A percentile compares a stretch with the other conserved stretches of the same genome.
Evolutionary conservation across 2,797 vertebrate genomes (phyloP).

Genomic region (Hydrophis major): DNA sequence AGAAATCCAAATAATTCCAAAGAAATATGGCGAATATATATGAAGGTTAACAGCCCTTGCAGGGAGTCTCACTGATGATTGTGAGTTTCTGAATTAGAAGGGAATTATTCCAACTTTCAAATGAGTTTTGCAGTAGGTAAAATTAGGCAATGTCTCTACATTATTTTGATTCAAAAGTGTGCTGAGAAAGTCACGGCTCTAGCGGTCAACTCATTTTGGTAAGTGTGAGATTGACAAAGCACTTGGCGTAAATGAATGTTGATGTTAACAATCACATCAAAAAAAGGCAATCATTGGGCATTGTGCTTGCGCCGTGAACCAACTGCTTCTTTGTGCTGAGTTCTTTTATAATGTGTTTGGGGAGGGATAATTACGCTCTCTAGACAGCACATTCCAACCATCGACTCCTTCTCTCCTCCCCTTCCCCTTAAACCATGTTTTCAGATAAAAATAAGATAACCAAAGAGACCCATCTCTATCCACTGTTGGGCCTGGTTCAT

Average conservation of each 20-base stretch:
- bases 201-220: conserved; percentile 13
- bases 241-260: neutral
- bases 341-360: neutral
- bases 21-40: neutral
- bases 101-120: neutral
- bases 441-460: neutral
- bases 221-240: conserved; percentile 20
- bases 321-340: neutral
- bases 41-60: neutral
- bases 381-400: neutral
- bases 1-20: neutral
- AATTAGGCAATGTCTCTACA: neutral
- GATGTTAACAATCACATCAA: neutral
- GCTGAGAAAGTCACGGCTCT: neutral
- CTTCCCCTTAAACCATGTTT: neutral
- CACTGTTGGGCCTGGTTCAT: neutral
- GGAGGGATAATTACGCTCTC: neutral
- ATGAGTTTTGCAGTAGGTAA: neutral
- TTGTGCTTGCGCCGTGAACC: neutral
- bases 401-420: neutral
- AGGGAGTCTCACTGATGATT: neutral
- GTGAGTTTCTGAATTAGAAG: neutral
- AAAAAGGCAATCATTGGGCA: conserved; percentile 6
- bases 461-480: neutral
- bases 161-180: neutral